Evolutionary conservation across 2,797 vertebrate genomes (phyloP).

Genomic region (Phaenicophaeus curvirostris): DNA sequence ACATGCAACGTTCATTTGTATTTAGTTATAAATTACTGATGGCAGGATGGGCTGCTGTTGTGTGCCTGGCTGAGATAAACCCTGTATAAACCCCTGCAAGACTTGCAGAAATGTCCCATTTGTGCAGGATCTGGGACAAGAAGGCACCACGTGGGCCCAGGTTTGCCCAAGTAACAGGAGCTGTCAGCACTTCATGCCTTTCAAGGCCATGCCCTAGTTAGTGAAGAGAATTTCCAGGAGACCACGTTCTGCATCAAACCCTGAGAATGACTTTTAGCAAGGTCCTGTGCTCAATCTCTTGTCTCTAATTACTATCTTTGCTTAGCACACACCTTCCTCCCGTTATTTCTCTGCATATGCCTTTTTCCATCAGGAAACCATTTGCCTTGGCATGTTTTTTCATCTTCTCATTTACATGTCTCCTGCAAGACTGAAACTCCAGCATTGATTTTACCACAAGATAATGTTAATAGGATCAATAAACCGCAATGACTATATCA

Average conservation of each 20-base stretch:
- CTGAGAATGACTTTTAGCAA: background rate
- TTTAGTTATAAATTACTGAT: background rate
- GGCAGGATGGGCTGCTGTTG: background rate
- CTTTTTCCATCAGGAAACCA: constrained; percentile 68
- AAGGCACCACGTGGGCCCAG: accelerated
- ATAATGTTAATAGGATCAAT: constrained; percentile 84
- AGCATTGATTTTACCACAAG: constrained; percentile 77
- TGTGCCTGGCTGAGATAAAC: accelerated
- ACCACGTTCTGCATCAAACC: background rate
- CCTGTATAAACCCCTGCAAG: background rate
- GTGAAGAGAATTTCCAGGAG: background rate
- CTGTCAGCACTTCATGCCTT: background rate
- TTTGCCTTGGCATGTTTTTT: constrained; percentile 70
- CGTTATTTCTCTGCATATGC: constrained; percentile 52
- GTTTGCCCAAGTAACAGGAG: background rate
- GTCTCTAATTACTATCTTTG: background rate
- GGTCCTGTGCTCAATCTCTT: background rate
- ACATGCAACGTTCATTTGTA: accelerated
- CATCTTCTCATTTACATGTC: constrained; percentile 74
- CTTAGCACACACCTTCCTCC: background rate
- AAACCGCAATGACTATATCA: constrained; percentile 72
- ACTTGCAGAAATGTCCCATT: background rate
- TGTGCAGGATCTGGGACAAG: background rate
- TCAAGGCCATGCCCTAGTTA: background rate
- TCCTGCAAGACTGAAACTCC: constrained; percentile 73